Evolutionary conservation across 2,797 vertebrate species (phyloP).

Genomic region (Cirrhinus mrigala): DNA sequence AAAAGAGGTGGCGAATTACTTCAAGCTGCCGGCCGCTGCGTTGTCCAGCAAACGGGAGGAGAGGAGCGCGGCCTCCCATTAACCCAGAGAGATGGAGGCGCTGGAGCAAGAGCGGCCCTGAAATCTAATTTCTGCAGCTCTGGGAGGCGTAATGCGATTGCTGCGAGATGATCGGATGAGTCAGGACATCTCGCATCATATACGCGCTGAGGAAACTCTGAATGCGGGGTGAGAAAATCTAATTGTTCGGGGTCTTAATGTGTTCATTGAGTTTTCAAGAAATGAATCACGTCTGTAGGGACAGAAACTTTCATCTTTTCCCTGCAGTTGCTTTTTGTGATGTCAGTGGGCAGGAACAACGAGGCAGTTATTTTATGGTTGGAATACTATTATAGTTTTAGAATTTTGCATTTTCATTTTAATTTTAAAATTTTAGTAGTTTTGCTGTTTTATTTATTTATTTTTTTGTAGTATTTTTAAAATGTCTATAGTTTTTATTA

Average conservation of each 20-base stretch:
- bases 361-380: background rate
- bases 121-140: slow-evolving; percentile 59
- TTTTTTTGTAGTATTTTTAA: no score
- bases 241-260: slow-evolving; percentile 28
- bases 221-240: slow-evolving; percentile 9
- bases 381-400: background rate
- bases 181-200: slow-evolving; percentile 36
- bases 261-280: slow-evolving; percentile 35
- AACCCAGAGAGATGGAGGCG: slow-evolving; percentile 47
- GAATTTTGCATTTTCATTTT: background rate
- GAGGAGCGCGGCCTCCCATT: background rate
- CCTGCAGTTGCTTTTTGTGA: background rate
- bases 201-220: background rate
- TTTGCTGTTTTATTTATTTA: no score
- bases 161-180: slow-evolving; percentile 47
- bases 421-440: background rate
- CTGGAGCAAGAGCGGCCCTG: slow-evolving; percentile 14
- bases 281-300: slow-evolving; percentile 19
- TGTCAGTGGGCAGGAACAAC: background rate
- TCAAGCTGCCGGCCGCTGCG: slow-evolving; percentile 76
- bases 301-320: background rate
- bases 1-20: slow-evolving; percentile 75
- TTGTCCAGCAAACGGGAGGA: background rate
- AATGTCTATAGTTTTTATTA: no score
- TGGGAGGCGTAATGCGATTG: slow-evolving; percentile 60